Evolutionary conservation across 2,888 invertebrate species (phyloP), one percentile per base, ranked within the genome.

Genomic region (Strigamia transsilvanica): DNA sequence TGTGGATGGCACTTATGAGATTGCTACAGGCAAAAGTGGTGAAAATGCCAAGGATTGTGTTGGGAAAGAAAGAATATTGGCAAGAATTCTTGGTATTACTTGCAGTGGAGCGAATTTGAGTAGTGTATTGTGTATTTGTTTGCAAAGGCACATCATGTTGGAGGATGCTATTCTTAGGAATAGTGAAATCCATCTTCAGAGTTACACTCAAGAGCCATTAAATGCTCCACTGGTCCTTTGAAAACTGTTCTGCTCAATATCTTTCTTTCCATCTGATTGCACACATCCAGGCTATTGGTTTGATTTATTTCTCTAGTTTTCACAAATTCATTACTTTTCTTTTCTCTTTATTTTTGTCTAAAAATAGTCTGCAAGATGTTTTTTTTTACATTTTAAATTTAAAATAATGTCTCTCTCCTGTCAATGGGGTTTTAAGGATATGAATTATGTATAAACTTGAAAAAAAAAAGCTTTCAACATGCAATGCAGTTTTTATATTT

Each of bases 171-270:
- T 56, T 56, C 56, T 56, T 56, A 56, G 56, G 56, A 56, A 56
- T 56, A 18, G 56, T 56, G n/a, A 18, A 56, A n/a, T 56, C 56
- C 56, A 56, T 56, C 56, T 56, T 21, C 56, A 56, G 18, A 56
- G 56, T 56, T 56, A 56, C 56, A 56, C 56, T 18, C 18, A 56
- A 56, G 56, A 56, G 18, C 56, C 56, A 56, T 56, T 56, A 56
- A 56, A 56, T 56, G 56, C 56, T 56, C 56, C 56, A 56, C 18
- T 56, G 56, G 56, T 56, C 56, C 56, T 56, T 56, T 56, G 56
- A 56, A 56, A 56, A 56, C 56, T 56, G 18, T 56, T 56, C 56
- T 56, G 56, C 56, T 56, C 56, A 56, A 56, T 56, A 56, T 56
- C 56, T 56, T 56, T 56, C 56, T 56, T 56, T 56, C 56, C 56